Evolutionary conservation across 2,113 vertebrate species (phyloP).

Genomic region (Dryoscopus gambensis): DNA sequence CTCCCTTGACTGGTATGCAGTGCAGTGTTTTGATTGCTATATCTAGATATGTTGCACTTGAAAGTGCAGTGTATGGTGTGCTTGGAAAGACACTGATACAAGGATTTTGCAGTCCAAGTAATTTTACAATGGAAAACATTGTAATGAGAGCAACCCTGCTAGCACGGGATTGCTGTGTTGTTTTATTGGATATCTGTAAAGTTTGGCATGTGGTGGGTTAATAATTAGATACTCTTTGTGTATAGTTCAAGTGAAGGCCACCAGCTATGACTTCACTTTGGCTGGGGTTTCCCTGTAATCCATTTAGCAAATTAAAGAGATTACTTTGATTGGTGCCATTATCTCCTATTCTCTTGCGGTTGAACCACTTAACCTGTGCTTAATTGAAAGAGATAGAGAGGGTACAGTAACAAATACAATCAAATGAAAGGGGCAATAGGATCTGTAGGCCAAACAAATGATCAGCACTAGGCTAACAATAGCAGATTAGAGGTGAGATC

Average conservation of each 20-base stretch:
- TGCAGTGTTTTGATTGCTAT: conserved; percentile 49
- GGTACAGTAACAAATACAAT: conserved; percentile 87
- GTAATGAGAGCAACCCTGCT: not conserved
- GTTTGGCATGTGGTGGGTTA: conserved; percentile 78
- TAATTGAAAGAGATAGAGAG: conserved; percentile 90
- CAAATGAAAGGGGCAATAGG: conserved; percentile 82
- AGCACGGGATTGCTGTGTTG: not conserved
- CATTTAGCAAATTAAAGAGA: conserved; percentile 89
- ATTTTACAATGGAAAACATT: not conserved
- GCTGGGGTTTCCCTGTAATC: conserved; percentile 86
- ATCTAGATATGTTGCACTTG: conserved; percentile 11
- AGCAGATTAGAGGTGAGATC: conserved; percentile 87
- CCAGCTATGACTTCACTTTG: conserved; percentile 84
- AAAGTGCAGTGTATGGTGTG: not conserved
- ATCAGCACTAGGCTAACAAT: conserved; percentile 82
- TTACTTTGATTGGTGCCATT: conserved; percentile 87
- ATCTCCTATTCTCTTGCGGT: conserved; percentile 84
- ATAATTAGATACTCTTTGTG: conserved; percentile 79
- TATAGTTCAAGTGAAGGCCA: conserved; percentile 85
- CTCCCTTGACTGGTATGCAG: conserved; percentile 45
- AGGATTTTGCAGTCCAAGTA: conserved; percentile 6
- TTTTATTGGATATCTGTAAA: conserved; percentile 41
- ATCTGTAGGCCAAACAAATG: conserved; percentile 85
- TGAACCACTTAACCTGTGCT: conserved; percentile 90
- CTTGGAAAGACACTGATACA: not conserved